Percentiles rank a stretch among this genome's conserved stretches.
phyloP scores from a whole-genome alignment of 2,888 invertebrate genomes.

The Agonopterix subpropinquella region DNA sequence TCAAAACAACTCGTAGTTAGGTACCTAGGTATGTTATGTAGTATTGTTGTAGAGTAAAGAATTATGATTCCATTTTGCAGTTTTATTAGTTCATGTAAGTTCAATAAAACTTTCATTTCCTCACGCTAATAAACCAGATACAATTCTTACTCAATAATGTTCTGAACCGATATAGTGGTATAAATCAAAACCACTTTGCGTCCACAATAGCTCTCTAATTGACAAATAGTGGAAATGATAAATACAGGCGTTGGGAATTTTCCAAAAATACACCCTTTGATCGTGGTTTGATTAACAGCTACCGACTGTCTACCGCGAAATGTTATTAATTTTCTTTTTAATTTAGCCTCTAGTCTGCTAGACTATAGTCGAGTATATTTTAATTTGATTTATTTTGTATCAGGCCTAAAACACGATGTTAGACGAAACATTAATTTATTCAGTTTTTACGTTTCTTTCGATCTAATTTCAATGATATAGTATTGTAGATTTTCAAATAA shows the following conservation, averaged over 20 bases:
- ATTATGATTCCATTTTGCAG: no score
- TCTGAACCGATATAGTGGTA: conserved; percentile 40
- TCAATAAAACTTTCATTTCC: no score
- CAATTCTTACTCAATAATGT: conserved; percentile 4
- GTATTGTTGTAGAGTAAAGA: no score
- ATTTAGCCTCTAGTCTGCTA: conserved; percentile 38
- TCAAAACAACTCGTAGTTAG: no score
- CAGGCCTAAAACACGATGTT: conserved; percentile 27
- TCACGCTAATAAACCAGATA: no score
- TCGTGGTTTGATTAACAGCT: conserved; percentile 67
- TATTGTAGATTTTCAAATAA: not conserved
- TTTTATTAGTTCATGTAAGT: no score
- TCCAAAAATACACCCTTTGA: conserved; percentile 70
- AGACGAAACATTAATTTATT: conserved; percentile 26
- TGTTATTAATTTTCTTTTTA: conserved; percentile 71
- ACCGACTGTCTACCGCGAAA: conserved; percentile 53
- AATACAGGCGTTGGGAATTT: conserved; percentile 63
- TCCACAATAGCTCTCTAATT: conserved; percentile 71
- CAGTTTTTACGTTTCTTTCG: conserved; percentile 24
- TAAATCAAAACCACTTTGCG: conserved; percentile 65
- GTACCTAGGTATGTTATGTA: no score
- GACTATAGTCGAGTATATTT: conserved; percentile 31
- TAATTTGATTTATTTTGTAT: conserved; percentile 45
- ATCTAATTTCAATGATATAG: conserved; percentile 21
- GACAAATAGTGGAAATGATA: conserved; percentile 75